Evolutionary conservation across 2,888 invertebrate species (phyloP).

Genomic region (Metellina segmentata): DNA sequence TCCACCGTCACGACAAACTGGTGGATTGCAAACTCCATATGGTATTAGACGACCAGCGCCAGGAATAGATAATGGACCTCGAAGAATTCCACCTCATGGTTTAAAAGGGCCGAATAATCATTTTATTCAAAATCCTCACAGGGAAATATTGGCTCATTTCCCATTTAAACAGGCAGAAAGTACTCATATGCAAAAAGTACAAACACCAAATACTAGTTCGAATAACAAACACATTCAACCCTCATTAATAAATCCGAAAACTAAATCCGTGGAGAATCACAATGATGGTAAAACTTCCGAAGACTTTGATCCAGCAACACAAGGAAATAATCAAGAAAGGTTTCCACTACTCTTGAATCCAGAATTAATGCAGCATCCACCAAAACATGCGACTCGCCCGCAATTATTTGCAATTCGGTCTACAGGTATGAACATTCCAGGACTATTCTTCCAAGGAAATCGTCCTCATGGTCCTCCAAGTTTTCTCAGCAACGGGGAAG

Average conservation of each 20-base stretch:
- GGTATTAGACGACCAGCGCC: conserved; percentile 1
- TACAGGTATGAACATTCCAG: background rate
- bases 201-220: background rate
- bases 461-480: conserved; percentile 2
- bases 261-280: background rate
- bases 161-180: conserved; percentile 5
- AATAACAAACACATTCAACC: conserved; percentile 15
- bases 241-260: background rate
- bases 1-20: conserved; percentile 11
- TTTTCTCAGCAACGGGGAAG: background rate
- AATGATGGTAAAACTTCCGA: background rate
- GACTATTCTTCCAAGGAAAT: background rate
- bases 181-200: conserved; percentile 2
- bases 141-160: conserved; percentile 13
- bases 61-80: background rate
- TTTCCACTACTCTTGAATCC: conserved; percentile 13
- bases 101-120: background rate
- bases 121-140: conserved; percentile 10
- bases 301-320: conserved; percentile 1
- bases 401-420: background rate
- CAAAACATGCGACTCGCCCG: conserved; percentile 4
- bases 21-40: background rate
- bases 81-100: conserved; percentile 29
- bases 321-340: conserved; percentile 10
- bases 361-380: background rate